Evolutionary conservation across 2,888 invertebrate species (phyloP).

Genomic region (Clostera curtula): DNA sequence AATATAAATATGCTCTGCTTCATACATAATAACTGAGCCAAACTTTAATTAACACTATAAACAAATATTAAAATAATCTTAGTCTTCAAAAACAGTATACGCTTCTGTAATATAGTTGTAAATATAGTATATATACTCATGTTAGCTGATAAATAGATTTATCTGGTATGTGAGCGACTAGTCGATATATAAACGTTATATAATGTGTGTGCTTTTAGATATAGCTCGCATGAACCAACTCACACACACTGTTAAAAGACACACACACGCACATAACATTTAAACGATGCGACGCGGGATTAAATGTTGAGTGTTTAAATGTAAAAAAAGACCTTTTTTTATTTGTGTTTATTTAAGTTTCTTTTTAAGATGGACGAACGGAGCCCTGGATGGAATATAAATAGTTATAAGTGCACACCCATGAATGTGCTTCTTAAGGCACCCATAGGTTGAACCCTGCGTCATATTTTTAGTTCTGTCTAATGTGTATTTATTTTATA

Average conservation of each 20-base stretch:
- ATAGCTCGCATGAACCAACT: slow-evolving; percentile 48
- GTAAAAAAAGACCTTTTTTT: slow-evolving; percentile 35
- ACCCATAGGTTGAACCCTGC: slow-evolving; percentile 55
- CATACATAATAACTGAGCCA: background rate
- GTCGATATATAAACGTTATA: slow-evolving; percentile 36
- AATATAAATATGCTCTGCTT: background rate
- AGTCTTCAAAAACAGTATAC: slow-evolving; percentile 14
- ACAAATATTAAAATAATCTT: background rate
- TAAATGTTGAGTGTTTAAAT: slow-evolving; percentile 52
- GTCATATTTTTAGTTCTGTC: slow-evolving; percentile 47
- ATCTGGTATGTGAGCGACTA: slow-evolving; percentile 73
- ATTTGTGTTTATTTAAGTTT: slow-evolving; percentile 20
- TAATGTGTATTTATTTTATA: slow-evolving; percentile 47
- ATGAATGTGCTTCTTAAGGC: slow-evolving; percentile 72
- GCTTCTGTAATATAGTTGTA: slow-evolving; percentile 44
- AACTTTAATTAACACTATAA: background rate
- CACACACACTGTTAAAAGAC: slow-evolving; percentile 6
- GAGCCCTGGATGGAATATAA: slow-evolving; percentile 63
- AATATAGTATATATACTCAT: slow-evolving; percentile 22
- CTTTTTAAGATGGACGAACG: slow-evolving; percentile 38
- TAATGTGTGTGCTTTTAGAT: slow-evolving; percentile 61
- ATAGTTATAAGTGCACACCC: slow-evolving; percentile 64
- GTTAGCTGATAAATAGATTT: slow-evolving; percentile 26
- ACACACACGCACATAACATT: slow-evolving; percentile 22
- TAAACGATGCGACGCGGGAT: slow-evolving; percentile 21